Evolutionary conservation across 2,797 vertebrate genomes (phyloP).

Genomic region (Limosa lapponica): DNA sequence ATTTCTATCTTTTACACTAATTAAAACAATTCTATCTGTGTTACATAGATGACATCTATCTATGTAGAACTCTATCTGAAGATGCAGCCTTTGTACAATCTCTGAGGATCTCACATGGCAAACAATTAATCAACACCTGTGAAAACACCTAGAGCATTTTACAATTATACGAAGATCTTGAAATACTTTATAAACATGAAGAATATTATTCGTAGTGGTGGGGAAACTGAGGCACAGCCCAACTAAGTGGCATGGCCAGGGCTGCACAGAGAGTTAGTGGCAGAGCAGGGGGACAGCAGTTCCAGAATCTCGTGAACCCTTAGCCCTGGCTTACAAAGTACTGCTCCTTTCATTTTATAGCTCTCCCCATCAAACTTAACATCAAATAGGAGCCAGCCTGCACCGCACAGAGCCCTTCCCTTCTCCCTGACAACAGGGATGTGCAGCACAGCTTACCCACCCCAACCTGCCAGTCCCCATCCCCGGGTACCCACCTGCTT

Average conservation of each 20-base stretch:
- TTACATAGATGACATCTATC: neutral
- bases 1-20: neutral
- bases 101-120: neutral
- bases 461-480: accelerated
- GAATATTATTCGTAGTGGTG: neutral
- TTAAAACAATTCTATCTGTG: neutral
- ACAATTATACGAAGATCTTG: neutral
- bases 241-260: neutral
- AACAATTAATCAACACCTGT: neutral
- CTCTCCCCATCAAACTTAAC: neutral
- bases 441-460: accelerated
- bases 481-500: constrained; percentile 87
- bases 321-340: accelerated
- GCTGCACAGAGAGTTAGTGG: neutral
- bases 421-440: neutral
- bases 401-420: neutral
- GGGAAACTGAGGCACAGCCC: constrained; percentile 1
- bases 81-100: neutral
- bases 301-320: neutral
- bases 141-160: neutral
- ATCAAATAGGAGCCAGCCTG: accelerated
- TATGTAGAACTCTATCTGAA: neutral
- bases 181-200: neutral
- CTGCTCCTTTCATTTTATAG: neutral
- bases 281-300: neutral